These are phyloP conservation scores for Melanotaenia boesemani DNA, from an alignment of 2,797 vertebrate genomes.

Conservation along the genomic window DNA sequence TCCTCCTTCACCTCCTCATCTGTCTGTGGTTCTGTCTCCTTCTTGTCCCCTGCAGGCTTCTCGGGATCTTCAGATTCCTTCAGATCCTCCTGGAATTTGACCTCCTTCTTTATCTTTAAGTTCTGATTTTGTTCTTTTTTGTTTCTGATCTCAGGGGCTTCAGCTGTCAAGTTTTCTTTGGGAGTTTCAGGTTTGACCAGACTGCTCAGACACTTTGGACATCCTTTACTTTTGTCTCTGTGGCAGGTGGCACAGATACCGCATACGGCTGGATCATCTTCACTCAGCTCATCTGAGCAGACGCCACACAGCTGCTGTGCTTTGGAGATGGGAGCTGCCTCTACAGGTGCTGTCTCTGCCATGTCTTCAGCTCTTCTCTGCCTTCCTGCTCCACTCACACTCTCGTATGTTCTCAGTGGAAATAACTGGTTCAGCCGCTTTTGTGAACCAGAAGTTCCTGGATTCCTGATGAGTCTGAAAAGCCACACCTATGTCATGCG, in stretches of 20 bases:
- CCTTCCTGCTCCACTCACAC: background rate
- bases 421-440: constrained; percentile 55
- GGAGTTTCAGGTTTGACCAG: constrained; percentile 21
- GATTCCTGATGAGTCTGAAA: constrained; percentile 17
- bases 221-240: constrained; percentile 25
- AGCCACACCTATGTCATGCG: constrained; percentile 64
- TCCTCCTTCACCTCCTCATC: constrained; percentile 39
- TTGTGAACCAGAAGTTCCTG: constrained; percentile 37
- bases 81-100: constrained; percentile 49
- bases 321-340: background rate
- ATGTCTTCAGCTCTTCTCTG: constrained; percentile 33
- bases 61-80: constrained; percentile 54
- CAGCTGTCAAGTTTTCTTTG: constrained; percentile 39
- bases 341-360: constrained; percentile 45
- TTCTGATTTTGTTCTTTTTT: constrained; percentile 31
- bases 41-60: constrained; percentile 33
- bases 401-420: background rate
- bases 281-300: constrained; percentile 24
- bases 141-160: constrained; percentile 1
- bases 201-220: constrained; percentile 20
- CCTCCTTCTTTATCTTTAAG: constrained; percentile 41
- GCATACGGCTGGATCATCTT: constrained; percentile 21
- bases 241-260: constrained; percentile 27
- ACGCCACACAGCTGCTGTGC: constrained; percentile 12
- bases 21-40: background rate